These are phyloP conservation scores for Paramacrobiotus metropolitanus DNA, from an alignment of 1,140 invertebrate genomes.

Conservation along the genomic window DNA sequence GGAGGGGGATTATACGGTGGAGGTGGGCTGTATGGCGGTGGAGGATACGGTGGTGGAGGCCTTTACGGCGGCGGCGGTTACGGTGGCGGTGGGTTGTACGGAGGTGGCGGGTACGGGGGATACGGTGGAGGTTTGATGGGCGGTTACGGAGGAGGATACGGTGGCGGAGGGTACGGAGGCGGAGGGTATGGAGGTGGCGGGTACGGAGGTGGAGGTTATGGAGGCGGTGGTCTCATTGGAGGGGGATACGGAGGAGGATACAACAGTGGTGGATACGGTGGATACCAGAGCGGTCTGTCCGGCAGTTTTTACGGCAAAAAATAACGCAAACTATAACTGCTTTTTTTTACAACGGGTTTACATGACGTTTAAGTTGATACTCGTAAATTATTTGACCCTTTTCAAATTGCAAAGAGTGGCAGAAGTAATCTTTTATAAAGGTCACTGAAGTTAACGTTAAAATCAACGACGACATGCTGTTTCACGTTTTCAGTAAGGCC, in stretches of 20 bases:
- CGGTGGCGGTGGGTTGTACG: neutral
- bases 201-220: neutral
- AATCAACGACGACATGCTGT: no score
- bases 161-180: neutral
- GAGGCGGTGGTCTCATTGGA: neutral
- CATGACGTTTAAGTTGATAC: no score
- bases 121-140: neutral
- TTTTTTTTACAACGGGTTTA: no score
- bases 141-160: neutral
- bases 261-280: neutral
- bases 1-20: neutral
- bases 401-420: no score
- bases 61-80: neutral
- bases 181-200: neutral
- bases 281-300: neutral
- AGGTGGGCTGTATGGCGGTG: neutral
- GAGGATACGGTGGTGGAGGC: neutral
- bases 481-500: no score
- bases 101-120: neutral
- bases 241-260: neutral
- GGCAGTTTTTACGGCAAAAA: neutral
- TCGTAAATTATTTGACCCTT: no score
- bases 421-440: no score
- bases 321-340: no score
- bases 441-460: no score